Conservation (phyloP, 2,888 invertebrate species). For the Lordiphosa andalusiaca region DNA sequence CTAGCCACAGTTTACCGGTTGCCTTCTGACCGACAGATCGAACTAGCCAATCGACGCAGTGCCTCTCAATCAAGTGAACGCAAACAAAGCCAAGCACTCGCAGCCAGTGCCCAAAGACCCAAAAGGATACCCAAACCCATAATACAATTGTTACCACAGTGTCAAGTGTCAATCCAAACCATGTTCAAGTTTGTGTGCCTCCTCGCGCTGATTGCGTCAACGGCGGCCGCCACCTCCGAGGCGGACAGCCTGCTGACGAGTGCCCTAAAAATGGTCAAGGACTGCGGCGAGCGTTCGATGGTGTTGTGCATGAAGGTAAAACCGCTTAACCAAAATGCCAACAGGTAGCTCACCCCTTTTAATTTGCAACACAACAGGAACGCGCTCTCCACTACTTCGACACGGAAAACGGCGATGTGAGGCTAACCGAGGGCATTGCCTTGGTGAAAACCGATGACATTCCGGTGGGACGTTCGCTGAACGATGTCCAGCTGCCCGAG, state of each 20-base stretch:
- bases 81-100: constrained; percentile 26
- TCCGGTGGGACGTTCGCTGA: constrained; percentile 82
- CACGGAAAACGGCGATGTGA: constrained; percentile 82
- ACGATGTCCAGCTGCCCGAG: constrained; percentile 85
- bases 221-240: constrained; percentile 80
- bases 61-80: constrained; percentile 59
- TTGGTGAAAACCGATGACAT: constrained; percentile 83
- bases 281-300: constrained; percentile 86
- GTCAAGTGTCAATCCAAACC: constrained; percentile 48
- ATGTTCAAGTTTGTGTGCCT: constrained; percentile 82
- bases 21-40: constrained; percentile 80
- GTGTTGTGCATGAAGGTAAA: constrained; percentile 87
- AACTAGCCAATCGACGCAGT: constrained; percentile 76
- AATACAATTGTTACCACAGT: constrained; percentile 21
- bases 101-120: constrained; percentile 41
- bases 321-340: not conserved
- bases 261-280: constrained; percentile 86
- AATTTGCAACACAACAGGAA: constrained; percentile 81
- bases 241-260: constrained; percentile 83
- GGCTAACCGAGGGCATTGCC: constrained; percentile 84
- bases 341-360: constrained; percentile 7
- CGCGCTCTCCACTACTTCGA: constrained; percentile 87
- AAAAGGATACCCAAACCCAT: constrained; percentile 26
- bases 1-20: constrained; percentile 81
- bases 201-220: constrained; percentile 81